phyloP scores from a whole-genome alignment of 2,113 vertebrate species.

The Dicerorhinus sumatrensis region DNA sequence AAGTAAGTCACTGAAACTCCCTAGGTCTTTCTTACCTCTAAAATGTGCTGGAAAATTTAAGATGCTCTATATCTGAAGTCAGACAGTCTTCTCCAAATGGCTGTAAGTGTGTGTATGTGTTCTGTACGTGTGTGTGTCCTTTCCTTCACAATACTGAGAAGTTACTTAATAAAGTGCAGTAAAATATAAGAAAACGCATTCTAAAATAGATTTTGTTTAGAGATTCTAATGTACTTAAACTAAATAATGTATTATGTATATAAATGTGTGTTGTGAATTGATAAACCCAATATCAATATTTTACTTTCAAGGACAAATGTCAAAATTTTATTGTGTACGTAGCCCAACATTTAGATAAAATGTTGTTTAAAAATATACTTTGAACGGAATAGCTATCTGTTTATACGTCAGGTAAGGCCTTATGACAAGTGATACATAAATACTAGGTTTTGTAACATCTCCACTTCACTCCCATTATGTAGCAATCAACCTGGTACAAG shows the following conservation, averaged over 20 bases:
- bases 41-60: background rate
- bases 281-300: background rate
- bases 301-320: conserved; percentile 24
- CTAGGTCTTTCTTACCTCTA: background rate
- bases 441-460: background rate
- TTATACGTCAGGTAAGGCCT: background rate
- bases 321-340: background rate
- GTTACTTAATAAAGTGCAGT: background rate
- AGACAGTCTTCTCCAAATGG: background rate
- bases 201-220: background rate
- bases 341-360: background rate
- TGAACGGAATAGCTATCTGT: background rate
- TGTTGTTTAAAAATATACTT: background rate
- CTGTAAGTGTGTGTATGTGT: background rate
- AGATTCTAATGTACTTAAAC: background rate
- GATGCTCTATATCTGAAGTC: background rate
- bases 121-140: background rate
- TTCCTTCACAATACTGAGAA: background rate
- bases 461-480: background rate
- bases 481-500: background rate
- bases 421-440: background rate
- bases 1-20: background rate
- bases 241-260: background rate
- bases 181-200: conserved; percentile 1
- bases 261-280: background rate